Conservation (phyloP, 2,888 invertebrate species). For the Himalopsyche anomala region DNA sequence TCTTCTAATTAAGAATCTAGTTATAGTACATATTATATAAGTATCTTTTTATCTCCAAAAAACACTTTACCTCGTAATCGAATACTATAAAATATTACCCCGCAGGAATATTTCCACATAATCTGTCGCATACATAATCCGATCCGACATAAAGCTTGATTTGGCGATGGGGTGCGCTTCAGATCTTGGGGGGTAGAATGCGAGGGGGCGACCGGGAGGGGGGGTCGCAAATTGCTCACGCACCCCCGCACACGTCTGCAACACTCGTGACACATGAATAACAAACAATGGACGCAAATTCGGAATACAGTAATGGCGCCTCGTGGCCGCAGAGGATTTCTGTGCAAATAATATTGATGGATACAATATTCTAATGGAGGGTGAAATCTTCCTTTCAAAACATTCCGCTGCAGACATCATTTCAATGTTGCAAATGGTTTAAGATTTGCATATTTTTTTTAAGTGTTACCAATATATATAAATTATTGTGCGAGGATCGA, state of each 20-base stretch:
- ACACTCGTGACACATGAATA: slow-evolving; percentile 66
- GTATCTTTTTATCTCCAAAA: slow-evolving; percentile 22
- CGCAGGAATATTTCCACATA: slow-evolving; percentile 22
- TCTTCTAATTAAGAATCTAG: background rate
- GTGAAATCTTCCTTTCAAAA: background rate
- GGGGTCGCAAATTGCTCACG: slow-evolving; percentile 63
- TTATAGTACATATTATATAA: background rate
- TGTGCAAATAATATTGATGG: slow-evolving; percentile 16
- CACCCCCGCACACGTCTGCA: slow-evolving; percentile 65
- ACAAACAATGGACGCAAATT: slow-evolving; percentile 66
- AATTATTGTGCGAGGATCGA: too few species aligned
- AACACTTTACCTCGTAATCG: slow-evolving; percentile 8
- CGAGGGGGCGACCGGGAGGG: slow-evolving; percentile 45
- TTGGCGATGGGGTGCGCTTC: background rate
- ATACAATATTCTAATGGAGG: slow-evolving; percentile 16
- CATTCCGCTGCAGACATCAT: background rate
- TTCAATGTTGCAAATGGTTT: too few species aligned
- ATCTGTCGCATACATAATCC: slow-evolving; percentile 34
- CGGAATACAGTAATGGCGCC: slow-evolving; percentile 45
- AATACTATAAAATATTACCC: slow-evolving; percentile 32
- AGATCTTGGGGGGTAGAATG: background rate
- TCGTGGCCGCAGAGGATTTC: slow-evolving; percentile 12
- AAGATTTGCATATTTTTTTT: too few species aligned
- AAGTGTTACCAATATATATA: too few species aligned
- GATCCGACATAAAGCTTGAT: slow-evolving; percentile 26